Percentiles rank a stretch among this genome's conserved stretches.
Conservation (phyloP, 2,797 vertebrate genomes). For the Parambassis ranga region DNA sequence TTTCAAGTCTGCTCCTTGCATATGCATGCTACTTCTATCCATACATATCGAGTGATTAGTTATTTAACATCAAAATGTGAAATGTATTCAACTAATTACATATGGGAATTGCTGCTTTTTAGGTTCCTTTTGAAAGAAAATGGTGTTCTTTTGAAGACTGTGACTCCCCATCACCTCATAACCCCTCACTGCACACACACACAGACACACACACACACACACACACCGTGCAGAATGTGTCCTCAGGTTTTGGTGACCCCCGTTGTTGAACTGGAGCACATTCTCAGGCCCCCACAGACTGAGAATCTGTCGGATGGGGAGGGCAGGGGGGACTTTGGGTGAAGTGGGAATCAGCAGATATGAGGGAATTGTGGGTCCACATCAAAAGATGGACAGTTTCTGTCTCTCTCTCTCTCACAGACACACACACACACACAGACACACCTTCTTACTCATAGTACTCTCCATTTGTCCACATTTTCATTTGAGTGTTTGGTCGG, state of each 20-base stretch:
- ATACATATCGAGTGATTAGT: constrained; percentile 36
- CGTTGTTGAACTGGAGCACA: constrained; percentile 45
- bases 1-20: constrained; percentile 56
- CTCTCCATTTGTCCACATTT: constrained; percentile 65
- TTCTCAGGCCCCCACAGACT: constrained; percentile 66
- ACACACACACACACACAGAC: not conserved
- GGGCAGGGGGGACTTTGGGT: constrained; percentile 12
- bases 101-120: constrained; percentile 32
- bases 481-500: constrained; percentile 80
- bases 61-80: constrained; percentile 67
- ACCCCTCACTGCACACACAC: not conserved
- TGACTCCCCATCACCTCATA: constrained; percentile 20
- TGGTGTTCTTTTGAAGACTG: constrained; percentile 58
- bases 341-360: constrained; percentile 56
- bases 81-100: constrained; percentile 66
- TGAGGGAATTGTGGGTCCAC: constrained; percentile 62
- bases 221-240: constrained; percentile 11
- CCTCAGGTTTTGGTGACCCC: constrained; percentile 65
- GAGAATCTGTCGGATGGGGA: constrained; percentile 29
- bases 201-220: constrained; percentile 1
- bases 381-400: constrained; percentile 75
- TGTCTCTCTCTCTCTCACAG: not conserved
- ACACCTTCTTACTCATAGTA: constrained; percentile 29
- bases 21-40: constrained; percentile 38
- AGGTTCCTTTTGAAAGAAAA: constrained; percentile 64